Conservation (phyloP, 2,113 vertebrate species). For the Anhinga anhinga region DNA sequence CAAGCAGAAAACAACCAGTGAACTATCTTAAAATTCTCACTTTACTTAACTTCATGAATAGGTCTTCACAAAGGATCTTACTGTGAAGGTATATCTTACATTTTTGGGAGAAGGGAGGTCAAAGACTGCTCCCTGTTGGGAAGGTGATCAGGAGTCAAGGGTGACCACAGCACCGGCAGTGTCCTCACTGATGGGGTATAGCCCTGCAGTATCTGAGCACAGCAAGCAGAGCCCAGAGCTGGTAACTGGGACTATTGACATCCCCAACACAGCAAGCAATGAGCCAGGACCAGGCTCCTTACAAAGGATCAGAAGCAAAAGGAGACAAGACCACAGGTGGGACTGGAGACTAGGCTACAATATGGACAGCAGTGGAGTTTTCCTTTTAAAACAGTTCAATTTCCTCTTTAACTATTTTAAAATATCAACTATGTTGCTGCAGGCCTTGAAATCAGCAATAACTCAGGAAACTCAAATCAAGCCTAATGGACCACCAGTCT, state of each 20-base stretch:
- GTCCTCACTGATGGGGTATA: neutral
- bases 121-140: neutral
- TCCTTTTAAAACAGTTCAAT: neutral
- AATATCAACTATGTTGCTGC: neutral
- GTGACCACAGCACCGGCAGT: neutral
- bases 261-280: neutral
- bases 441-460: neutral
- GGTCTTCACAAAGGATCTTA: neutral
- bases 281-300: neutral
- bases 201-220: neutral
- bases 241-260: neutral
- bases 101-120: neutral
- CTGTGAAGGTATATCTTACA: neutral
- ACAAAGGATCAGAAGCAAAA: neutral
- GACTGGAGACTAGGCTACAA: neutral
- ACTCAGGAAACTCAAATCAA: neutral
- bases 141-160: neutral
- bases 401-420: neutral
- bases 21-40: neutral
- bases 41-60: neutral
- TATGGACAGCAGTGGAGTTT: neutral
- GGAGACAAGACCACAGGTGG: neutral
- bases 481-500: neutral
- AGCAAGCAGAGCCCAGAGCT: neutral
- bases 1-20: neutral